Evolutionary conservation across 2,888 invertebrate species (phyloP), one percentile per base, ranked within the genome.

Genomic region (Julus scanicus): DNA sequence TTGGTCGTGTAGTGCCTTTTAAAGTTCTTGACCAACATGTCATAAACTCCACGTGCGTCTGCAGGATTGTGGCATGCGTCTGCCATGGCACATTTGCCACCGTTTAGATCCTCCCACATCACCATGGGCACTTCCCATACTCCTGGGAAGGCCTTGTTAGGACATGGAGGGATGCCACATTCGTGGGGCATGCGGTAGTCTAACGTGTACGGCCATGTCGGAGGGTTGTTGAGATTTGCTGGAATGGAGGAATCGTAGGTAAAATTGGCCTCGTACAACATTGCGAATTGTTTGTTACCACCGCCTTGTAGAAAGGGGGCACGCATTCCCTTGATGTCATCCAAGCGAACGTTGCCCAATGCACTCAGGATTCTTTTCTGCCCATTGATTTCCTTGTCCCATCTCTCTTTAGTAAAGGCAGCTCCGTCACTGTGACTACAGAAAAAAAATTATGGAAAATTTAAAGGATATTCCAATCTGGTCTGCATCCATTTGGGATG

Each of bases 41-140:
- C 97, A 92, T 95, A 96, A 40, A 98, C 97, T 88, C 96, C 96
- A 91, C 97, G 97, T 37, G 97, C 93, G 90, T 96, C 96, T 6
- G 96, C 95, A 88, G 98, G 97, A 91, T 97, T 97, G 88, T 97
- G 96, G 92, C 98, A 98, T 88, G 97, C 97, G 91, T 98, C 98
- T 90, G 97, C 97, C 98, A 98, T 98, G 8, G 97, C 97, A 92
- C 98, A 98, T 90, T 97, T 94, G 17, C 98, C 98, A 80, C 97
- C 98, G 91, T 97, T 97, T 91, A 98, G 93, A 92, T 98, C 98
- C 93, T 97, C 97, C 98, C 97, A 98, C 97, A 98, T 98, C 88
- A 98, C 97, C 97, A 98, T 97, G 86, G 97, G 98, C 48, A 98
- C 97, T 94, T 98, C 97, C 98, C 98, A 97, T 83, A 97, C 96